phyloP scores from a whole-genome alignment of 2,888 invertebrate genomes.

The Gastrophysa polygoni region DNA sequence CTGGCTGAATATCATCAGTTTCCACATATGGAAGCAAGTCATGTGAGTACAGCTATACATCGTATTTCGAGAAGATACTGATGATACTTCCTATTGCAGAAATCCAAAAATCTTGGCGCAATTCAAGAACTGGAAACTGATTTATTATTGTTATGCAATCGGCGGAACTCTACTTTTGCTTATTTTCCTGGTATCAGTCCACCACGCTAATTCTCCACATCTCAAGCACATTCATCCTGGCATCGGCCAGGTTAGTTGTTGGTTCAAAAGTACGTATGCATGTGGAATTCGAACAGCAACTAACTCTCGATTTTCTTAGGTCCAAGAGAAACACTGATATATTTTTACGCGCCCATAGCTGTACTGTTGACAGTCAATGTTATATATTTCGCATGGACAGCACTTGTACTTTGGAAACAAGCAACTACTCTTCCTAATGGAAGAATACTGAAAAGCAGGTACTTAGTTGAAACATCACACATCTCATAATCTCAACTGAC shows the following conservation, averaged over 20 bases:
- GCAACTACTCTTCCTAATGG: conserved; percentile 61
- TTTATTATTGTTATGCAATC: conserved; percentile 67
- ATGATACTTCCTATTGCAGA: conserved; percentile 39
- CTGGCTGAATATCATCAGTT: conserved; percentile 72
- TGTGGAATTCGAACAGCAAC: too few relatives aligned
- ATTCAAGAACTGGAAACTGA: conserved; percentile 61
- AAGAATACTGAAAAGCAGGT: conserved; percentile 66
- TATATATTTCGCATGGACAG: conserved; percentile 65
- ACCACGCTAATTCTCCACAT: conserved; percentile 51
- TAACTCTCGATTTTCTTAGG: conserved; percentile 51
- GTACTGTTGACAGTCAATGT: conserved; percentile 64
- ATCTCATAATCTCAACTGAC: too few relatives aligned
- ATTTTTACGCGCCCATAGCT: conserved; percentile 72
- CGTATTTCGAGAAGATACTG: not conserved
- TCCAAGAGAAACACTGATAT: conserved; percentile 64
- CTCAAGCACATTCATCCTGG: conserved; percentile 40
- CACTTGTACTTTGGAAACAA: conserved; percentile 63
- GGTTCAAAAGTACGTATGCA: conserved; percentile 61
- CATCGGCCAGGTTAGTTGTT: conserved; percentile 65
- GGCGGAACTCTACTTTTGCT: conserved; percentile 62
- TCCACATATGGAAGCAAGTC: conserved; percentile 70
- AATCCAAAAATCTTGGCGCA: conserved; percentile 56
- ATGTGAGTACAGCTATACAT: conserved; percentile 62
- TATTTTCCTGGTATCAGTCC: conserved; percentile 61
- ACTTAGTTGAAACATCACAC: too few relatives aligned